A percentile compares a stretch with the other conserved stretches of the same genome.
Evolutionary conservation across 2,797 vertebrate genomes (phyloP).

Genomic region (Liasis olivaceus): DNA sequence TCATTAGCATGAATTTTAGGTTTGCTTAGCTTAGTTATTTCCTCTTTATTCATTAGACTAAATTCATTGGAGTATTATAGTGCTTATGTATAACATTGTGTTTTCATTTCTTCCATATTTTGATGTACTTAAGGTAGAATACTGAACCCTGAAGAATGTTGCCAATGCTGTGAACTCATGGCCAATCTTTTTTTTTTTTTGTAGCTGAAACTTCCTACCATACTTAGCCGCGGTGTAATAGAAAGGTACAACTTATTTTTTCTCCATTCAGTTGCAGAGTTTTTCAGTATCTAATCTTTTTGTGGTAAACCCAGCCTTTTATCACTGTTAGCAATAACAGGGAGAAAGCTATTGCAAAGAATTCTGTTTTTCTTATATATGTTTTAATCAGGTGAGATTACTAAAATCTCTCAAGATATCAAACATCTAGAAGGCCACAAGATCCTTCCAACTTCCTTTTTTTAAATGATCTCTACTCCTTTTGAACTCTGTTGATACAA

Average conservation of each 20-base stretch:
- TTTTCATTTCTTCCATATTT: neutral
- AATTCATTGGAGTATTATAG: neutral
- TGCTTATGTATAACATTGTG: neutral
- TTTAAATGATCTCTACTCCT: neutral
- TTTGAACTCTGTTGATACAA: neutral
- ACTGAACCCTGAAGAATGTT: neutral
- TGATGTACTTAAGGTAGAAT: neutral
- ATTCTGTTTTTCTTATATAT: neutral
- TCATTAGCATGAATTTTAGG: neutral
- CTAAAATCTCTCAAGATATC: neutral
- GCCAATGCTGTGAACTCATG: neutral
- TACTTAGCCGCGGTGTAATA: conserved; percentile 78
- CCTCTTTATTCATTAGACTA: neutral
- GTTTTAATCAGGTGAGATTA: neutral
- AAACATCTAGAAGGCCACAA: neutral
- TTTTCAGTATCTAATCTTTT: neutral
- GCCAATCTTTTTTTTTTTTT: conserved; percentile 52
- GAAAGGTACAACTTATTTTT: conserved; percentile 82
- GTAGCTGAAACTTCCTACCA: conserved; percentile 84
- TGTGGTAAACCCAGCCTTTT: neutral
- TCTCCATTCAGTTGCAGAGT: neutral
- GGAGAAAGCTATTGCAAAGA: neutral
- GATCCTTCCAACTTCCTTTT: neutral
- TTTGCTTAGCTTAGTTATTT: neutral
- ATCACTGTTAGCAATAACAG: conserved; percentile 6